phyloP scores from a whole-genome alignment of 2,113 vertebrate species.

The Brachirus orientalis region DNA sequence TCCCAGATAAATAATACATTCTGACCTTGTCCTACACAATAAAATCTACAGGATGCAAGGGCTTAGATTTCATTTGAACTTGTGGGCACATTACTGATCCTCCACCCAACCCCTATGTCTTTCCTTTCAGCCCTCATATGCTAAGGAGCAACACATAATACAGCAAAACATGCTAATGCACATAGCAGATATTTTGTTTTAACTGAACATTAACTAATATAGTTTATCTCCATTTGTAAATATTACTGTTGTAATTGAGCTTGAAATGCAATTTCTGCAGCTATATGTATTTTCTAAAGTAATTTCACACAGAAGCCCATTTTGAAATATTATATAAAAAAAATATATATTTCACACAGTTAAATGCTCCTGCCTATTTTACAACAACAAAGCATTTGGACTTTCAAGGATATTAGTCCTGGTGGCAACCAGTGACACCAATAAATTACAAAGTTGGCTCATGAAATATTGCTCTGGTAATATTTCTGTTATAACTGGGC shows the following conservation, averaged over 20 bases:
- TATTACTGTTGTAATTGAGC: background rate
- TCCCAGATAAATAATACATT: conserved; percentile 70
- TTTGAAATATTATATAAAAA: too few relatives aligned
- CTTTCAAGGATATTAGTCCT: too few relatives aligned
- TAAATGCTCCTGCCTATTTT: too few relatives aligned
- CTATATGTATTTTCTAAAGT: too few relatives aligned
- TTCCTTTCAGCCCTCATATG: background rate
- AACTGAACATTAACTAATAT: background rate
- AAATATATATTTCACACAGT: too few relatives aligned
- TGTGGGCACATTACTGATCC: conserved; percentile 37
- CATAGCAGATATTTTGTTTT: background rate
- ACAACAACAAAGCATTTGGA: too few relatives aligned
- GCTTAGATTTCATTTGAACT: conserved; percentile 58
- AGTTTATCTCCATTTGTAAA: background rate
- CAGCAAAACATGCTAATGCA: background rate
- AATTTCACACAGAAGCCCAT: too few relatives aligned
- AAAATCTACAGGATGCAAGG: conserved; percentile 57
- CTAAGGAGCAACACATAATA: conserved; percentile 16
- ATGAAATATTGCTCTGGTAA: background rate
- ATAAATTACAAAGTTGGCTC: too few relatives aligned
- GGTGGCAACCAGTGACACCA: too few relatives aligned
- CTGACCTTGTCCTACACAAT: conserved; percentile 65
- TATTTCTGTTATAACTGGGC: background rate
- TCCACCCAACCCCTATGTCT: background rate
- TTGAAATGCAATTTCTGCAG: too few relatives aligned